These are phyloP conservation scores for Smutsia gigantea DNA, from an alignment of 2,797 vertebrate genomes.

Conservation along the genomic window DNA sequence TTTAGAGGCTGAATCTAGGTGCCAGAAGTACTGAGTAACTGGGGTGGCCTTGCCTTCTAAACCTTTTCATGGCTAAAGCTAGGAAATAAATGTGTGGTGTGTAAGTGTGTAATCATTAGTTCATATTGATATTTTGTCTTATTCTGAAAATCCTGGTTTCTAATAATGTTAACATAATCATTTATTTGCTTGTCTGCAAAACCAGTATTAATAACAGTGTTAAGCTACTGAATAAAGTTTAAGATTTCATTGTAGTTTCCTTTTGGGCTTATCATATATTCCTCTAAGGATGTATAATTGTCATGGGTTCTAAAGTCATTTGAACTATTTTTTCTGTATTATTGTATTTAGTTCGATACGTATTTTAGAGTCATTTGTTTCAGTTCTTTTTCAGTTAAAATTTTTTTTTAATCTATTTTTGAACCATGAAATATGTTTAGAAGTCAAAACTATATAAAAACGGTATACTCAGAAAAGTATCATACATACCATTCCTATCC, in stretches of 20 bases:
- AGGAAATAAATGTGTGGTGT: background rate
- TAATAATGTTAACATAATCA: background rate
- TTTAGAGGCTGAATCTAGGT: background rate
- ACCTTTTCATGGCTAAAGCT: background rate
- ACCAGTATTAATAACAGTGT: background rate
- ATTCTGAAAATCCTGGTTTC: background rate
- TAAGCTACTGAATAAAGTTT: background rate
- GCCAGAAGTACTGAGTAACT: background rate
- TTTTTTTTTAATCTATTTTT: background rate
- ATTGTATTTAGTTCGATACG: background rate
- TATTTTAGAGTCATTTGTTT: background rate
- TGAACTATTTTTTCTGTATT: background rate
- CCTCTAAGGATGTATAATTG: background rate
- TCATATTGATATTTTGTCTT: background rate
- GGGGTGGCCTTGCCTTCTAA: background rate
- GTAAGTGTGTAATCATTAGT: background rate
- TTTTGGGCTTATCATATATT: background rate
- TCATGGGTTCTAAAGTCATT: background rate
- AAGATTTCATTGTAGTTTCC: slow-evolving; percentile 1
- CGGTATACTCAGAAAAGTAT: background rate
- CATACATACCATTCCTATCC: background rate
- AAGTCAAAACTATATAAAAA: background rate
- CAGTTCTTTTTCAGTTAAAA: background rate
- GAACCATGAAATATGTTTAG: background rate
- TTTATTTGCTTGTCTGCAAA: background rate